These are phyloP conservation scores for Archips crataeganus DNA, from an alignment of 2,888 invertebrate species.

Conservation along the genomic window DNA sequence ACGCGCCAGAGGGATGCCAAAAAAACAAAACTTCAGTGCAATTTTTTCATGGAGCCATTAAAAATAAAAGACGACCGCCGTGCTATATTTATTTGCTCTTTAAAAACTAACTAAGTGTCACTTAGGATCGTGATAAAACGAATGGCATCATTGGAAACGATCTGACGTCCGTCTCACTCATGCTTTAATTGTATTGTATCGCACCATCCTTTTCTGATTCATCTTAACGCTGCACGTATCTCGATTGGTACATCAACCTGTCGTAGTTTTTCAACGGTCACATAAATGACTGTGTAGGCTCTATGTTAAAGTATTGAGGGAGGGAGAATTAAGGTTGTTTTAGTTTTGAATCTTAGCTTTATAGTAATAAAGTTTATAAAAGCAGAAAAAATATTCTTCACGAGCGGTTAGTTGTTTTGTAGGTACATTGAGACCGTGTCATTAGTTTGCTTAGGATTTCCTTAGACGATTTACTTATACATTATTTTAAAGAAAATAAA, in stretches of 20 bases:
- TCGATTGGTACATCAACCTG: constrained; percentile 71
- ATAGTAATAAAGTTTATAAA: background rate
- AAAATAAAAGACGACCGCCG: constrained; percentile 7
- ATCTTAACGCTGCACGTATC: constrained; percentile 55
- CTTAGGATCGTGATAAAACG: constrained; percentile 56
- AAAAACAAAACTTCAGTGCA: background rate
- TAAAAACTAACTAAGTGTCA: constrained; percentile 50
- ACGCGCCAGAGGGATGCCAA: too few relatives aligned
- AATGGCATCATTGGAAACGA: constrained; percentile 49
- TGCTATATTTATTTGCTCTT: constrained; percentile 41
- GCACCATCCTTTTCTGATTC: constrained; percentile 53
- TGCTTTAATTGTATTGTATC: constrained; percentile 44
- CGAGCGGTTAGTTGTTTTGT: background rate
- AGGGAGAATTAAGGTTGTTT: background rate
- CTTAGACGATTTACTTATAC: background rate
- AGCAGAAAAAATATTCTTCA: background rate
- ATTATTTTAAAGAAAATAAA: background rate
- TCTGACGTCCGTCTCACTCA: constrained; percentile 53
- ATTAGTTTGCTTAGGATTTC: background rate
- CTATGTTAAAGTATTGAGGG: background rate
- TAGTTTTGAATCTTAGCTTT: background rate
- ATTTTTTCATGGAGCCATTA: background rate
- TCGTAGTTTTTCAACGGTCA: constrained; percentile 50
- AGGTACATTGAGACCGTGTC: background rate
- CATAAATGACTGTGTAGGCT: constrained; percentile 23